Evolutionary conservation across 1,140 invertebrate species (phyloP).

Genomic region (Tetraneura akinire): DNA sequence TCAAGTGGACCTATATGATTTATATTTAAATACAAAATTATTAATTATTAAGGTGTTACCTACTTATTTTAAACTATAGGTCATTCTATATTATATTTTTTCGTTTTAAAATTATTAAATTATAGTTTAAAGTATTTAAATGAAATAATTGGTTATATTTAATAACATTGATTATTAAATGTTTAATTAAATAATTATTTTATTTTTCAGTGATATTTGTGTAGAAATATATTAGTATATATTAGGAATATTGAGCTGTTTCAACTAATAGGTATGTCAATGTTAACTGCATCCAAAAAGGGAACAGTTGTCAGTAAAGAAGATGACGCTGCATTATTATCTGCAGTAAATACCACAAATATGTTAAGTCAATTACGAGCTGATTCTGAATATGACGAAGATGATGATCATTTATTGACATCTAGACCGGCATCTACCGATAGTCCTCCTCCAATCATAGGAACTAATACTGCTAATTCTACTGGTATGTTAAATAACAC

Average conservation of each 20-base stretch:
- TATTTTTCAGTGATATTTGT: neutral
- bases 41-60: no score
- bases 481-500: neutral
- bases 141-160: no score
- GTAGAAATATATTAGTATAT: neutral
- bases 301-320: neutral
- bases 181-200: neutral
- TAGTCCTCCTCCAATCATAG: slow-evolving; percentile 19
- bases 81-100: no score
- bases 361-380: slow-evolving; percentile 12
- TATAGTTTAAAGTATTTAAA: no score
- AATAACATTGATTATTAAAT: no score
- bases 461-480: neutral
- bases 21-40: neutral
- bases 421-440: slow-evolving; percentile 12
- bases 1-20: neutral
- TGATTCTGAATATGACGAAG: slow-evolving; percentile 33
- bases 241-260: neutral
- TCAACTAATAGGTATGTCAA: neutral
- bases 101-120: no score
- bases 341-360: neutral
- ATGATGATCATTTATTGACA: slow-evolving; percentile 24
- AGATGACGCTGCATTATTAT: neutral
- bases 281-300: neutral
- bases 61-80: no score